A percentile compares a stretch with the other conserved stretches of the same genome.
phyloP scores from a whole-genome alignment of 2,113 vertebrate species.

The Ascaphus truei region DNA sequence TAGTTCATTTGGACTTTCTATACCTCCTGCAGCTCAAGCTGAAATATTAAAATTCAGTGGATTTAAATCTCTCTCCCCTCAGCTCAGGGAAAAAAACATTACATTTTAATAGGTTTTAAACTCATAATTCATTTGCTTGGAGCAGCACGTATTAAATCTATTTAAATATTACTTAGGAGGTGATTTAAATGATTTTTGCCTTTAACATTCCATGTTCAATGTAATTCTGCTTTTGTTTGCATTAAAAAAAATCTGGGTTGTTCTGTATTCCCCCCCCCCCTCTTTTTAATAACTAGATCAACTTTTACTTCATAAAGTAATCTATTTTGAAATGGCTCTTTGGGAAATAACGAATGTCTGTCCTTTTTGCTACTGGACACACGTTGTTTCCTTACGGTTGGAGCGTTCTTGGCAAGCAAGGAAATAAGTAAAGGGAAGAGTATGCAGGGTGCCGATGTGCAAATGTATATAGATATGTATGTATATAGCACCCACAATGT shows the following conservation, averaged over 20 bases:
- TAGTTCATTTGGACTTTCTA: constrained; percentile 82
- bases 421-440: too few relatives aligned
- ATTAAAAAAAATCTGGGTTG: too few relatives aligned
- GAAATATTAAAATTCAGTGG: constrained; percentile 87
- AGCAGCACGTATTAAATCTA: constrained; percentile 75
- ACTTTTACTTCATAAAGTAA: too few relatives aligned
- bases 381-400: too few relatives aligned
- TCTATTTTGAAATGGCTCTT: too few relatives aligned
- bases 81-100: constrained; percentile 66
- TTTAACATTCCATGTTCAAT: constrained; percentile 52
- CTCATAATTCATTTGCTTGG: constrained; percentile 80
- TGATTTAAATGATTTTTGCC: constrained; percentile 63
- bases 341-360: too few relatives aligned
- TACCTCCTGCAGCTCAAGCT: constrained; percentile 80
- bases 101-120: constrained; percentile 86
- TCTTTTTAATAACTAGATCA: constrained; percentile 13
- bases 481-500: too few relatives aligned
- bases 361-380: too few relatives aligned
- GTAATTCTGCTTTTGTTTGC: too few relatives aligned
- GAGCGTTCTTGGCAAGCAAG: too few relatives aligned
- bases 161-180: constrained; percentile 78
- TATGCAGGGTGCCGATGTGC: too few relatives aligned
- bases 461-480: too few relatives aligned
- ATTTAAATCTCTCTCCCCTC: constrained; percentile 80
- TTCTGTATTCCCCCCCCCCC: not conserved